phyloP scores from a whole-genome alignment of 2,888 invertebrate genomes.

The Metacarcinus magister region DNA sequence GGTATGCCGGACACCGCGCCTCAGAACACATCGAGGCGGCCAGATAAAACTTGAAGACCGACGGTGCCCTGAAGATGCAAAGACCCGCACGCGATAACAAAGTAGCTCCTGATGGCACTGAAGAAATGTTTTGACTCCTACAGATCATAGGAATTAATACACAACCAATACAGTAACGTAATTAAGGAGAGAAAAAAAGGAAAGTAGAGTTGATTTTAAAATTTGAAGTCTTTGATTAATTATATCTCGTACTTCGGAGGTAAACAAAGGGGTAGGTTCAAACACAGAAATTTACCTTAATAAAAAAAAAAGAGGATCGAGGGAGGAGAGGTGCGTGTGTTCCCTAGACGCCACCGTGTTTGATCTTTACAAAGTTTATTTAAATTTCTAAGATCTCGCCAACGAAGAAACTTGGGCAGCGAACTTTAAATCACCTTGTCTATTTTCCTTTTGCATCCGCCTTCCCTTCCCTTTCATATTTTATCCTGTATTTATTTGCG shows the following conservation, averaged over 20 bases:
- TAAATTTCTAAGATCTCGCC: constrained; percentile 40
- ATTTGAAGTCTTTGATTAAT: neutral
- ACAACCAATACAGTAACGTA: neutral
- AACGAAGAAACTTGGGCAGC: constrained; percentile 28
- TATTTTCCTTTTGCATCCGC: neutral
- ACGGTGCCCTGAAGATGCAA: neutral
- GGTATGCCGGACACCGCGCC: constrained; percentile 39
- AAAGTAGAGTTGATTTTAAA: neutral
- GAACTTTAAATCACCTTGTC: constrained; percentile 34
- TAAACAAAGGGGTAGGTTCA: neutral
- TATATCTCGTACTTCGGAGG: neutral
- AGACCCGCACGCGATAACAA: constrained; percentile 1
- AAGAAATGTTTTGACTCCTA: neutral
- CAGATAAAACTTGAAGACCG: neutral
- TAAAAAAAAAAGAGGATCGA: neutral
- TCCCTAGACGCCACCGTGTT: constrained; percentile 3
- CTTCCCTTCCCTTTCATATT: neutral
- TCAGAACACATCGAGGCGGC: neutral
- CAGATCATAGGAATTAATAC: neutral
- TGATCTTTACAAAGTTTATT: constrained; percentile 49
- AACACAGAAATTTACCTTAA: neutral
- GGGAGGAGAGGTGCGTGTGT: neutral
- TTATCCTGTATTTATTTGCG: constrained; percentile 8
- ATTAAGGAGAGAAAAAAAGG: neutral
- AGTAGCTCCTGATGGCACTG: neutral